Evolutionary conservation across 2,888 invertebrate species (phyloP).

Genomic region (Dasypolia templi): DNA sequence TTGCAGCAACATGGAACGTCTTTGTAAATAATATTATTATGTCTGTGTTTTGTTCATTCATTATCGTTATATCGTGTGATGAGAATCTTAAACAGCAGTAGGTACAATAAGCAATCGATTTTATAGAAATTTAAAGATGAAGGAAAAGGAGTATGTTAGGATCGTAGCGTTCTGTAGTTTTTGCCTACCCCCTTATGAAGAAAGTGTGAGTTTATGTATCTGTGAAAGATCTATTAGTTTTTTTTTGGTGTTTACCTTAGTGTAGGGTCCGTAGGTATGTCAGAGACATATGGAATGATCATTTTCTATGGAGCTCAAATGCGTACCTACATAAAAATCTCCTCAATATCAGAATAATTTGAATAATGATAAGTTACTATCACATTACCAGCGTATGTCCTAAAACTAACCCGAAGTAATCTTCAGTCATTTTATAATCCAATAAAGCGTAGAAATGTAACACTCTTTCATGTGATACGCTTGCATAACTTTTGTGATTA

Average conservation of each 20-base stretch:
- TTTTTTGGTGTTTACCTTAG: not conserved
- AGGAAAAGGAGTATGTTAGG: no score
- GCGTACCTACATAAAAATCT: not conserved
- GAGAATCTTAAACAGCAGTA: no score
- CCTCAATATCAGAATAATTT: not conserved
- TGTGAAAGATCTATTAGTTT: not conserved
- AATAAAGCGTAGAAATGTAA: slow-evolving; percentile 44
- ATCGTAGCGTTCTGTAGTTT: no score
- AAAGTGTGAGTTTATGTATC: no score
- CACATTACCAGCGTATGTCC: not conserved
- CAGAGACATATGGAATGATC: no score
- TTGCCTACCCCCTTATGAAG: no score
- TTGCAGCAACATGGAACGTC: not conserved
- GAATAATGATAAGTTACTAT: slow-evolving; percentile 24
- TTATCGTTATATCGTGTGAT: no score
- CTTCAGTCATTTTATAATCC: slow-evolving; percentile 42
- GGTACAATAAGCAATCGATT: no score
- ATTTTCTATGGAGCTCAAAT: not conserved
- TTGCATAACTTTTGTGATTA: slow-evolving; percentile 59
- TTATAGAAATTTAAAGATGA: no score
- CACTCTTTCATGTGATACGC: slow-evolving; percentile 49
- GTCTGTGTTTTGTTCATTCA: slow-evolving; percentile 27
- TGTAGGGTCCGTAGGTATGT: not conserved
- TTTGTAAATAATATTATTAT: slow-evolving; percentile 5
- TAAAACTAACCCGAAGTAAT: slow-evolving; percentile 20